Evolutionary conservation across 2,113 vertebrate species (phyloP).

Genomic region (Gracilinanus agilis): DNA sequence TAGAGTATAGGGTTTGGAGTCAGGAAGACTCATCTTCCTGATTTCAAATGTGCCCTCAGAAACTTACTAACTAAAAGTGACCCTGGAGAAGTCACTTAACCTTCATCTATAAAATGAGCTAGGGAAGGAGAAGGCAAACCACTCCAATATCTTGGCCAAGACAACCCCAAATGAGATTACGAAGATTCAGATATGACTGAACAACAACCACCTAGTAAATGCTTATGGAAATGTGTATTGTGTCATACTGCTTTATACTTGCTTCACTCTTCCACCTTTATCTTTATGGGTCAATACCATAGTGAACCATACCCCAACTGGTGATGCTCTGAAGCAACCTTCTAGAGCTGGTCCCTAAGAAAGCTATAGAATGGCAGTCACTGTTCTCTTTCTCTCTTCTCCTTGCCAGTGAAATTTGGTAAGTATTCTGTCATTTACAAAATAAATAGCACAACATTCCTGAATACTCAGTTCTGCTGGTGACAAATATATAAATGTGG

Average conservation of each 20-base stretch:
- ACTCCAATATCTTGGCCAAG: no score
- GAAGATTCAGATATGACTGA: no score
- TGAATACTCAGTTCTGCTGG: constrained; percentile 69
- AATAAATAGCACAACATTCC: constrained; percentile 76
- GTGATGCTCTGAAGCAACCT: not conserved
- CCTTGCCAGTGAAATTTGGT: constrained; percentile 39
- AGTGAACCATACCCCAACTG: not conserved
- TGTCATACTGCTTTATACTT: not conserved
- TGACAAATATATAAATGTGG: constrained; percentile 79
- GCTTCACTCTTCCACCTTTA: not conserved
- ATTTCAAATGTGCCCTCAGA: no score
- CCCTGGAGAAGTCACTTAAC: no score
- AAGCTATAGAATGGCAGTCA: not conserved
- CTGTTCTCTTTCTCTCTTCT: constrained; percentile 47
- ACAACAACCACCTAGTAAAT: not conserved
- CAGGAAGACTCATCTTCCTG: no score
- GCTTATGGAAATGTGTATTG: not conserved
- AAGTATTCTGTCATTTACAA: constrained; percentile 69
- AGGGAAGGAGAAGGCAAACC: no score
- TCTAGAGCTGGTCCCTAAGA: not conserved
- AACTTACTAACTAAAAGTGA: no score
- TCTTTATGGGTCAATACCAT: not conserved
- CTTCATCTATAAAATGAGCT: no score
- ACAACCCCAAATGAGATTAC: no score
- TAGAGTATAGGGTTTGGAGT: no score